Percentiles rank a stretch among this genome's conserved stretches.
Evolutionary conservation across 1,140 invertebrate genomes (phyloP).

Genomic region (Hycleus cichorii): DNA sequence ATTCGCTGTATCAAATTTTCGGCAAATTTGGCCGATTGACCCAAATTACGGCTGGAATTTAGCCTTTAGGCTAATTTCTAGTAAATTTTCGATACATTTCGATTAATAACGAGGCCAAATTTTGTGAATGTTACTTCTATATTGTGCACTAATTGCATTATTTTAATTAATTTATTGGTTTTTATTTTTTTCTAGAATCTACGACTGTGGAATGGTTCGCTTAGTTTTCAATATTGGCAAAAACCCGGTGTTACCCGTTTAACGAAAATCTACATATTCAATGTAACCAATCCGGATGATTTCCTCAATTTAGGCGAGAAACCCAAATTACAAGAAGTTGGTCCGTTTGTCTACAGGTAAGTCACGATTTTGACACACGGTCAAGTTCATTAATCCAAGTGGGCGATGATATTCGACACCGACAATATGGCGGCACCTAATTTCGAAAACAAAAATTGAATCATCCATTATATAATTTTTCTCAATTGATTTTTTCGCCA

Average conservation of each 20-base stretch:
- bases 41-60: too few relatives aligned
- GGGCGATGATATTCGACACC: neutral
- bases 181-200: constrained; percentile 61
- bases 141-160: too few relatives aligned
- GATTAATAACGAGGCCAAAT: too few relatives aligned
- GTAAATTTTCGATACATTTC: too few relatives aligned
- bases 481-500: too few relatives aligned
- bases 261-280: constrained; percentile 86
- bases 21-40: too few relatives aligned
- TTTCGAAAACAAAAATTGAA: too few relatives aligned
- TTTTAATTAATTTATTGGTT: neutral
- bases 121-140: too few relatives aligned
- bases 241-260: constrained; percentile 80
- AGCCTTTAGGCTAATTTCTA: too few relatives aligned
- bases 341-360: constrained; percentile 80
- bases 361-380: constrained; percentile 17
- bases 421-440: neutral
- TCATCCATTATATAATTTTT: too few relatives aligned
- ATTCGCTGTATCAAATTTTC: neutral
- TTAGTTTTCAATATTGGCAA: constrained; percentile 87
- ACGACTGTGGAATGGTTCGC: constrained; percentile 70
- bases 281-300: constrained; percentile 75
- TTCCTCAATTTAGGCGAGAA: constrained; percentile 73
- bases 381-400: neutral
- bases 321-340: constrained; percentile 71